Conservation (phyloP, 2,888 invertebrate genomes). For the Dione vanillae region DNA sequence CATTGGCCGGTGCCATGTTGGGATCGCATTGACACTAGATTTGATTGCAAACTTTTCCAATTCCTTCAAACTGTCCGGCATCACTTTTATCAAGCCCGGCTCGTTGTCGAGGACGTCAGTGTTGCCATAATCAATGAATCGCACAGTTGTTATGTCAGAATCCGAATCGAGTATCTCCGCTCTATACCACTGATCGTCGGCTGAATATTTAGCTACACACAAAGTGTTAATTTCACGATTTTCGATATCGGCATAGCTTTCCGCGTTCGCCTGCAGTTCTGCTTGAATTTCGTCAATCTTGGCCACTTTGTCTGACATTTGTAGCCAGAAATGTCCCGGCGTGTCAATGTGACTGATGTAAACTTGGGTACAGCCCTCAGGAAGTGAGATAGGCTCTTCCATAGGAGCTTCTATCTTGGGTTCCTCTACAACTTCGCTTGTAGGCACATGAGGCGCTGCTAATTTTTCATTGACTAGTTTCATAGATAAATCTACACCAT, state of each 20-base stretch:
- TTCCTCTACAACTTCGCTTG: slow-evolving; percentile 55
- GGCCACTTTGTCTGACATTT: slow-evolving; percentile 83
- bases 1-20: slow-evolving; percentile 86
- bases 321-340: slow-evolving; percentile 91
- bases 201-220: slow-evolving; percentile 91
- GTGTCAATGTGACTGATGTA: slow-evolving; percentile 89
- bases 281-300: slow-evolving; percentile 86
- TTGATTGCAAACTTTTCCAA: slow-evolving; percentile 85
- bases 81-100: slow-evolving; percentile 84
- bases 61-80: slow-evolving; percentile 84
- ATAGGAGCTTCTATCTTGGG: slow-evolving; percentile 56
- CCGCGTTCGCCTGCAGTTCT: slow-evolving; percentile 85
- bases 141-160: slow-evolving; percentile 89
- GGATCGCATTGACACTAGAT: slow-evolving; percentile 87
- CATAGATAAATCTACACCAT: slow-evolving; percentile 80
- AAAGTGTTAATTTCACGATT: slow-evolving; percentile 85
- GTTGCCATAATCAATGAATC: slow-evolving; percentile 92
- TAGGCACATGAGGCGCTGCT: slow-evolving; percentile 63
- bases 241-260: slow-evolving; percentile 79
- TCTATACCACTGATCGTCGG: slow-evolving; percentile 95
- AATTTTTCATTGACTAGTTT: slow-evolving; percentile 74
- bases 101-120: slow-evolving; percentile 89
- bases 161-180: slow-evolving; percentile 93
- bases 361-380: slow-evolving; percentile 75
- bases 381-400: slow-evolving; percentile 65